Percentiles rank a stretch among this genome's conserved stretches.
Conservation (phyloP, 1,140 invertebrate genomes). For the Drosophila suzukii region DNA sequence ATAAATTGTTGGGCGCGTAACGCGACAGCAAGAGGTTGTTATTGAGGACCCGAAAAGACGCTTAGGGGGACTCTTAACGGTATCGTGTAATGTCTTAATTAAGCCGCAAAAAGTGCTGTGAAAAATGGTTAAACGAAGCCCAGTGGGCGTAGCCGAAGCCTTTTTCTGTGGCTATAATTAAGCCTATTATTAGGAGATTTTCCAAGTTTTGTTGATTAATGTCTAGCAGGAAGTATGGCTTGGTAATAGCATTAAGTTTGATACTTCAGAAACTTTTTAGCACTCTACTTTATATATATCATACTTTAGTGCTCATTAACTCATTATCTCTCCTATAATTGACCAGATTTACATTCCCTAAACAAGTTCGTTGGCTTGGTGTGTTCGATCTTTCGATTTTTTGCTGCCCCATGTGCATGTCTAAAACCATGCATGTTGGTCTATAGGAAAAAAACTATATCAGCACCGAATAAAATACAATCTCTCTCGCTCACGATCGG, state of each 20-base stretch:
- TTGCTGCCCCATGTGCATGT: conserved; percentile 27
- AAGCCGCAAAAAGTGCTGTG: conserved; percentile 50
- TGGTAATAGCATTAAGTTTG: not conserved
- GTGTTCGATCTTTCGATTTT: conserved; percentile 29
- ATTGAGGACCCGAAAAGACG: conserved; percentile 23
- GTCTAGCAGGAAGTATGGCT: not conserved
- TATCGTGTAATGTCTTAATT: conserved; percentile 51
- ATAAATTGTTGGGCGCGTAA: conserved; percentile 35
- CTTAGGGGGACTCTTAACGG: conserved; percentile 51
- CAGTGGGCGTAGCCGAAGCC: conserved; percentile 30
- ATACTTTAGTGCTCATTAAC: conserved; percentile 4
- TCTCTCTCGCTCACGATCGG: conserved; percentile 7
- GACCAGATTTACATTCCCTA: conserved; percentile 29
- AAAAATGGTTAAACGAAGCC: conserved; percentile 39
- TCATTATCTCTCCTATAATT: not conserved
- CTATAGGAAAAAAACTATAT: conserved; percentile 42
- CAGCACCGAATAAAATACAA: conserved; percentile 30
- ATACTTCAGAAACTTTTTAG: not conserved
- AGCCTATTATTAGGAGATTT: not conserved
- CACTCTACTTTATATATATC: not conserved
- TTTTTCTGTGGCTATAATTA: conserved; percentile 8
- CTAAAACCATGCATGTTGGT: conserved; percentile 44
- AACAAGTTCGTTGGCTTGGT: conserved; percentile 51
- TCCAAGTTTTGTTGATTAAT: conserved; percentile 10
- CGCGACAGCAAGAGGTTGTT: conserved; percentile 42